Evolutionary conservation across 2,113 vertebrate genomes (phyloP).

Genomic region (Plecturocebus donacophilus): DNA sequence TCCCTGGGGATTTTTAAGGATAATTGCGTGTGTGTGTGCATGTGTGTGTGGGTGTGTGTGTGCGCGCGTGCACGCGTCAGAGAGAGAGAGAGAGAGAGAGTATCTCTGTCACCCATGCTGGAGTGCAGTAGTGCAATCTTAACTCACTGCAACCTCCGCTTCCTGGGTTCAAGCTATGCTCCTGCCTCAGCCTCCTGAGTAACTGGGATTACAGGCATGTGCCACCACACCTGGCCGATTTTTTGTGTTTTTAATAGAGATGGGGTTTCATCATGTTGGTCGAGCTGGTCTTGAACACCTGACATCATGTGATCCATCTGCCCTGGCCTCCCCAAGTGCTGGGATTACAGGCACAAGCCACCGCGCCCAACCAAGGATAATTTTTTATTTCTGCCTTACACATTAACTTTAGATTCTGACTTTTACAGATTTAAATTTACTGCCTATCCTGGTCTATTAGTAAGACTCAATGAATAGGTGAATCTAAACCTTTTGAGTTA

Average conservation of each 20-base stretch:
- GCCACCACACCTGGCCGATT: not conserved
- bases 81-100: no score
- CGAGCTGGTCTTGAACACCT: not conserved
- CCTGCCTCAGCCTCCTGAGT: not conserved
- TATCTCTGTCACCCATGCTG: not conserved
- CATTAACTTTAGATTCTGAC: not conserved
- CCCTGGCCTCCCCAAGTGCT: not conserved
- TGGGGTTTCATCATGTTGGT: not conserved
- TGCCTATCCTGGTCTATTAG: not conserved
- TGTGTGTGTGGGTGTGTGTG: no score
- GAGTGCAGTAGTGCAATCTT: not conserved
- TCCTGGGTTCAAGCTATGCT: not conserved
- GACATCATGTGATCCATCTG: not conserved
- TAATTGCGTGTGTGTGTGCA: not conserved
- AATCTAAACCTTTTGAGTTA: slow-evolving; percentile 1
- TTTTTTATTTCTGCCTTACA: slow-evolving; percentile 10
- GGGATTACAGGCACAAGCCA: not conserved
- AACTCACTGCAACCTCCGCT: not conserved
- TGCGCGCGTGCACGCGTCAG: no score
- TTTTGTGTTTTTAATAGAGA: not conserved
- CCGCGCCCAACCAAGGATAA: not conserved
- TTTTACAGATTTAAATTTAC: not conserved
- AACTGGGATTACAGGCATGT: not conserved
- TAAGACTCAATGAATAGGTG: not conserved
- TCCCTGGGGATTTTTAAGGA: not conserved